Evolutionary conservation across 2,888 invertebrate species (phyloP).

Genomic region (Apodemia mormo): DNA sequence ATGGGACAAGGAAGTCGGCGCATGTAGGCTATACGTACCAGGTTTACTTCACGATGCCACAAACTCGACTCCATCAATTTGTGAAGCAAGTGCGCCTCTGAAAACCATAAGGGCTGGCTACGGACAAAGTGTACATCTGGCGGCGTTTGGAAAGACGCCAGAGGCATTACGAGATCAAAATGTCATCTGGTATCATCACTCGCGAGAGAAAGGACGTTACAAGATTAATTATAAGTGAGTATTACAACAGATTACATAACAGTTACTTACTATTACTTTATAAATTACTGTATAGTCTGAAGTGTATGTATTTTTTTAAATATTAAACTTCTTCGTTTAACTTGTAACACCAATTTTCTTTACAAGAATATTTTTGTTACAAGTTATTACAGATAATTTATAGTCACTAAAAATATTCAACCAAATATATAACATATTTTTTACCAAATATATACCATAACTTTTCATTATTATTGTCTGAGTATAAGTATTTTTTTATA

Average conservation of each 20-base stretch:
- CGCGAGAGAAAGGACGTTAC: conserved; percentile 78
- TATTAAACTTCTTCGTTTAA: no score
- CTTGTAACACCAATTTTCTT: no score
- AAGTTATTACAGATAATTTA: no score
- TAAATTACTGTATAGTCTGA: no score
- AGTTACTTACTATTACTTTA: not conserved
- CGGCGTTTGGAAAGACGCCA: conserved; percentile 77
- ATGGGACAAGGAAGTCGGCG: conserved; percentile 84
- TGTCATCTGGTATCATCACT: conserved; percentile 79
- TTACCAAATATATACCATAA: no score
- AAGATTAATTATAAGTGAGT: conserved; percentile 81
- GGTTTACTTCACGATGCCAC: conserved; percentile 83
- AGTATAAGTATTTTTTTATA: no score
- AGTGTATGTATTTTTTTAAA: no score
- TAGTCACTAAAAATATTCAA: no score
- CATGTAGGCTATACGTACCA: conserved; percentile 81
- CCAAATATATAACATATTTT: no score
- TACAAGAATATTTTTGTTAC: no score
- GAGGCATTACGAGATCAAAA: conserved; percentile 72
- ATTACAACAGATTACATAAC: conserved; percentile 16
- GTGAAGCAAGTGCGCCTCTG: conserved; percentile 79
- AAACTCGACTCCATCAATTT: conserved; percentile 81
- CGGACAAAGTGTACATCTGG: conserved; percentile 83
- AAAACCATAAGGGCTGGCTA: conserved; percentile 82
- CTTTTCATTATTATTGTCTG: no score